Evolutionary conservation across 2,888 invertebrate species (phyloP).

Genomic region (Hermodice carunculata): DNA sequence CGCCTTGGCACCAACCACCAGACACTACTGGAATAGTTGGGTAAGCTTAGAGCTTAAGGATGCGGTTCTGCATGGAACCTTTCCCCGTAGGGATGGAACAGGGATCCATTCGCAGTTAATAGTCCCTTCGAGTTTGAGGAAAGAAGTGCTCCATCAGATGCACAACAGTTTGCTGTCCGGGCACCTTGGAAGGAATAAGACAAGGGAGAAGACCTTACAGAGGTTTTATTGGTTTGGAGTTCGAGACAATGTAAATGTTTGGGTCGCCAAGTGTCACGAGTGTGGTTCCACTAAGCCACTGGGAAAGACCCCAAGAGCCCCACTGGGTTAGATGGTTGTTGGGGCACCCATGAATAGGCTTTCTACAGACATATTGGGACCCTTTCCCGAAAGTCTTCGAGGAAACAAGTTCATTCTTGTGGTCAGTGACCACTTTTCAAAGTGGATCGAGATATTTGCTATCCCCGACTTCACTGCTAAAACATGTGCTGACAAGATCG

Average conservation of each 20-base stretch:
- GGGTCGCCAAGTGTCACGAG: constrained; percentile 24
- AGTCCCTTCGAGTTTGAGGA: constrained; percentile 9
- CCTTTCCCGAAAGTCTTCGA: constrained; percentile 28
- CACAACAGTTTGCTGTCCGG: constrained; percentile 3
- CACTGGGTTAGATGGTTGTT: constrained; percentile 23
- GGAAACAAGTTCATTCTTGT: constrained; percentile 37
- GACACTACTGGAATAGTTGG: not conserved
- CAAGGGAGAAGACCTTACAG: constrained; percentile 6
- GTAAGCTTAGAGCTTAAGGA: not conserved
- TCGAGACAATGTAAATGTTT: constrained; percentile 21
- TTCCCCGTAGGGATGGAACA: constrained; percentile 5
- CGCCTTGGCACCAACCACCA: not conserved
- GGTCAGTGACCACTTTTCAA: constrained; percentile 35
- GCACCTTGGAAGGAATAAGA: constrained; percentile 27
- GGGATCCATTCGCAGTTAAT: constrained; percentile 4
- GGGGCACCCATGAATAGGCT: constrained; percentile 32
- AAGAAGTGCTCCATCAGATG: constrained; percentile 11
- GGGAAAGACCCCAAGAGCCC: constrained; percentile 13
- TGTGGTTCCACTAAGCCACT: constrained; percentile 28
- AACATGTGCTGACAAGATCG: constrained; percentile 23
- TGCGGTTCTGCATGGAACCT: constrained; percentile 19
- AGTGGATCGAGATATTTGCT: constrained; percentile 31
- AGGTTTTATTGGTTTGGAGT: constrained; percentile 28
- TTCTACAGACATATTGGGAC: constrained; percentile 34
- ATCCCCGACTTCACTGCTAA: constrained; percentile 34